Conservation (phyloP, 2,797 vertebrate species). For the Alcedo atthis region DNA sequence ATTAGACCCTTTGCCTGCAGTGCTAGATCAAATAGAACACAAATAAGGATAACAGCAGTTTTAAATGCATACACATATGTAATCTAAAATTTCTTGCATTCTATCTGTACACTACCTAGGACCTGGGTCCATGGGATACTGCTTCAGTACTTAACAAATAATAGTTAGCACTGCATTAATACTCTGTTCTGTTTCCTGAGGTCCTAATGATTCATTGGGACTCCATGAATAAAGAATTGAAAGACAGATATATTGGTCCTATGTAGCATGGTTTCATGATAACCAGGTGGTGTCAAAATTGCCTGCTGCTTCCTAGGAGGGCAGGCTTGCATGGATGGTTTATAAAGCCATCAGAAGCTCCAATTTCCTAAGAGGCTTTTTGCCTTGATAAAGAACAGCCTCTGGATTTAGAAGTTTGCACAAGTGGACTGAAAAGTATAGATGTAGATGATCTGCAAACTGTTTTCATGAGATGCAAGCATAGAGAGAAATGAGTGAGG, state of each 20-base stretch:
- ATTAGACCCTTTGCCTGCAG: background rate
- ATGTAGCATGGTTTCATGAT: background rate
- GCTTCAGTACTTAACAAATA: background rate
- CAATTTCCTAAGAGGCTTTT: background rate
- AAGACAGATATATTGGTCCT: background rate
- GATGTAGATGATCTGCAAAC: background rate
- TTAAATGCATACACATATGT: background rate
- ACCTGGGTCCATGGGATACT: background rate
- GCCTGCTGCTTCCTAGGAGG: background rate
- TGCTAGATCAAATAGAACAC: background rate
- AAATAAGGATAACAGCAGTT: background rate
- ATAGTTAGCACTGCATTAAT: background rate
- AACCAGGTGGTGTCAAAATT: background rate
- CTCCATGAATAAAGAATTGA: background rate
- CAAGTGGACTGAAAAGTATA: background rate
- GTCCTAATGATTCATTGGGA: background rate
- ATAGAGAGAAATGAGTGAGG: background rate
- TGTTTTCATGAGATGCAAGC: background rate
- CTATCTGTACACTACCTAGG: background rate
- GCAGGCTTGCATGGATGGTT: background rate
- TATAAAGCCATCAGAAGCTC: background rate
- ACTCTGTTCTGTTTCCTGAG: background rate
- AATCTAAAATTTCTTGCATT: background rate
- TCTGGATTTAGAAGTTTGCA: background rate
- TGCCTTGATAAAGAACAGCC: background rate